These are phyloP conservation scores for Notamacropus eugenii DNA, from an alignment of 2,797 vertebrate species.

Conservation along the genomic window DNA sequence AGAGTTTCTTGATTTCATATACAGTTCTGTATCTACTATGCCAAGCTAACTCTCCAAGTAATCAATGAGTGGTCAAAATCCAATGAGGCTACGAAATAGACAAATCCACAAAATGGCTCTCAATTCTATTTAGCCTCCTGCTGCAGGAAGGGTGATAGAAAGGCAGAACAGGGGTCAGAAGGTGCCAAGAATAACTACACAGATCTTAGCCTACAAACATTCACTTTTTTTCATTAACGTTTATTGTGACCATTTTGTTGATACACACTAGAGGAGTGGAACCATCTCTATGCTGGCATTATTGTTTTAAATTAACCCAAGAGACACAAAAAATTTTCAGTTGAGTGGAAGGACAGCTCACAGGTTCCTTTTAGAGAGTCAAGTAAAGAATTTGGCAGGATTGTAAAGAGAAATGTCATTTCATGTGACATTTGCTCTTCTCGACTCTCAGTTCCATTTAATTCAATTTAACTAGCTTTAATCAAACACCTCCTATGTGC, in stretches of 20 bases:
- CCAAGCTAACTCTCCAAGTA: background rate
- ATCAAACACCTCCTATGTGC: background rate
- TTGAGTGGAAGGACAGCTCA: background rate
- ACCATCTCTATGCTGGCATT: background rate
- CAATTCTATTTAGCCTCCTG: background rate
- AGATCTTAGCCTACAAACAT: background rate
- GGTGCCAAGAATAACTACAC: background rate
- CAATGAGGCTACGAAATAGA: background rate
- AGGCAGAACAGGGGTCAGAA: background rate
- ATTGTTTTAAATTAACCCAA: background rate
- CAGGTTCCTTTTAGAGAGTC: background rate
- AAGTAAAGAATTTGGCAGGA: background rate
- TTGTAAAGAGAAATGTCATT: background rate
- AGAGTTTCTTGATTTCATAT: background rate
- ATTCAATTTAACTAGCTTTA: background rate
- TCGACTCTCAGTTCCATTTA: background rate
- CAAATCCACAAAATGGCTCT: background rate
- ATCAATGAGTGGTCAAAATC: background rate
- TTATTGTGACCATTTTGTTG: background rate
- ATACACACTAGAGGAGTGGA: background rate
- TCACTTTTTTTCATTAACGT: background rate
- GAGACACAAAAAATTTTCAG: background rate
- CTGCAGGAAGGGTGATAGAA: background rate
- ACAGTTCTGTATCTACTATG: background rate
- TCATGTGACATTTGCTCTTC: background rate